Conservation (phyloP, 1,140 invertebrate genomes). For the Augochlora pura region DNA sequence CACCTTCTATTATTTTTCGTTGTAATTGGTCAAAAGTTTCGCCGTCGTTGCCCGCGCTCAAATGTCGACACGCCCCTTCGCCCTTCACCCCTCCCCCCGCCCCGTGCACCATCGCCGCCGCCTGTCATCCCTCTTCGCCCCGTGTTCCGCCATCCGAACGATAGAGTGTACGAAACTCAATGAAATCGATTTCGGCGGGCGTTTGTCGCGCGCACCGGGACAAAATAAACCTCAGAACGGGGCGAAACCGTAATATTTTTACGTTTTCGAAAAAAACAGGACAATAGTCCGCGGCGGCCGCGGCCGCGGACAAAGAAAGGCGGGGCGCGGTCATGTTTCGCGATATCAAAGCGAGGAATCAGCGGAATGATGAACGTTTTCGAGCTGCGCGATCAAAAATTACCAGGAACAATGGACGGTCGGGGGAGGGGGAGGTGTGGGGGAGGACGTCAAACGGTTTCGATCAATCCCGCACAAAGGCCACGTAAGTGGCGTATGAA, state of each 20-base stretch:
- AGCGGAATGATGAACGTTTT: conserved; percentile 4
- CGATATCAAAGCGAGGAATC: not conserved
- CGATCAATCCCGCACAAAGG: not conserved
- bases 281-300: not conserved
- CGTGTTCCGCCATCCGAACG: not conserved
- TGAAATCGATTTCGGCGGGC: not conserved
- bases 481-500: not conserved
- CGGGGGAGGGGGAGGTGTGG: no score
- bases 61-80: not conserved
- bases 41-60: no score
- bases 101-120: no score
- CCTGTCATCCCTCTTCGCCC: no score
- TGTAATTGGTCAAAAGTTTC: not conserved
- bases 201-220: not conserved
- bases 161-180: not conserved
- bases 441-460: conserved; percentile 1
- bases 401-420: not conserved
- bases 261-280: conserved; percentile 13
- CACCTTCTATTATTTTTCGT: not conserved
- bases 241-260: conserved; percentile 15
- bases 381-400: conserved; percentile 5
- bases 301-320: not conserved
- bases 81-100: not conserved
- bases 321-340: conserved; percentile 5
- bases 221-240: conserved; percentile 24